Evolutionary conservation across 2,797 vertebrate genomes (phyloP).

Genomic region (Poeciliopsis presidionis): DNA sequence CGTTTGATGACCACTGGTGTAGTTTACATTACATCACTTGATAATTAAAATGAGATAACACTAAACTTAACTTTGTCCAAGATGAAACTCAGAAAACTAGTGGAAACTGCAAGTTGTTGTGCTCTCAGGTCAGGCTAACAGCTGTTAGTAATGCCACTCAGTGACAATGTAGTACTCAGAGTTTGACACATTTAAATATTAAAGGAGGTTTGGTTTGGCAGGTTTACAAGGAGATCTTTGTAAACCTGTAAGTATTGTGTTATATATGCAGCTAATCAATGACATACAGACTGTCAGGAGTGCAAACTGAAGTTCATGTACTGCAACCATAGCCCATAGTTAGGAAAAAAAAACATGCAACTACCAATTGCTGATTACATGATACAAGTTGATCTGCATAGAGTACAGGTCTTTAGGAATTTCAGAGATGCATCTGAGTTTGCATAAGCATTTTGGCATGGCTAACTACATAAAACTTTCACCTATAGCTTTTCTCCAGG

Average conservation of each 20-base stretch:
- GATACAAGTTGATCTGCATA: background rate
- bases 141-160: background rate
- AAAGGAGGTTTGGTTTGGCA: background rate
- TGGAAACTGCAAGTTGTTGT: background rate
- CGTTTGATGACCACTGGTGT: background rate
- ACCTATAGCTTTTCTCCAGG: background rate
- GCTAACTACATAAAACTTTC: background rate
- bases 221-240: background rate
- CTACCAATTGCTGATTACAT: background rate
- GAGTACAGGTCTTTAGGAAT: too few species aligned
- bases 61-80: background rate
- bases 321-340: background rate
- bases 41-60: background rate
- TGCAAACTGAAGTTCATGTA: too few species aligned
- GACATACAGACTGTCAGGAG: too few species aligned
- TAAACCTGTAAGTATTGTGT: too few species aligned
- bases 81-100: background rate
- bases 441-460: background rate
- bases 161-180: background rate
- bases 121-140: background rate
- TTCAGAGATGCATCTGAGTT: background rate
- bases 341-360: background rate
- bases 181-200: background rate
- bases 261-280: too few species aligned
- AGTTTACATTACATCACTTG: background rate